Base-by-base conservation (phyloP, 2,888 invertebrate species). In the Drosophila nr. perissopoda region DNA sequence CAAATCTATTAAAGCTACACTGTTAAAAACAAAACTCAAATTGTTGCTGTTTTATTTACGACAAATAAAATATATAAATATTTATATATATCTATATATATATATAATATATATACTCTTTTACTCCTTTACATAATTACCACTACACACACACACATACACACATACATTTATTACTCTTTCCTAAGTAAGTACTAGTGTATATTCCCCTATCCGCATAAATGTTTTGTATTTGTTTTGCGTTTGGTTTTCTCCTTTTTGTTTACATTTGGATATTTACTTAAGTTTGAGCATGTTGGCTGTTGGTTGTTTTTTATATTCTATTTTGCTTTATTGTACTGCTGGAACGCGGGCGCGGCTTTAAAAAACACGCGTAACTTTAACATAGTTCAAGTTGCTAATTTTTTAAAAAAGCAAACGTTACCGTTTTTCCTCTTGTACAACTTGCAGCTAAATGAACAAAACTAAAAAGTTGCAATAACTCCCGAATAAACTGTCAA, bases 11-110 rank as follows among this genome's bases (percentile, higher is more conserved):
- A 85, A 85, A 85, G 88, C 79, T 87, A 87, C 87, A 87, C 86
- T 80, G 76, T 78, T 81, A 5, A 64, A 82, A 82, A 76, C 53
- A 53, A 82, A 85, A 85, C 73, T 73, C 76, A 79, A 87, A 84
- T 82, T 84, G 78, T 84, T 87, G 84, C 88, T 85, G 84, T 85
- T 85, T 85, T 85, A 85, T 85, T 85, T 85, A 87, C 77, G 73
- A 70, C 58, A 71, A 75, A 51, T 42, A 61, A 72, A 65, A 70
- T 54, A 76, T 62, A 56, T 51, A 64, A 42, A 59, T 48, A 77
- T 62, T 49, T 60, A 59, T 63, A 67, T 65, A 56, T 56, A 73
- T n/a, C n/a, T n/a, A 21, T 21, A 21, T 21, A 21, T 21, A 21
- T 21, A 21, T 21, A 21, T 21, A 21, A 63, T 53, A 56, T 61